Conservation (phyloP, 2,797 vertebrate genomes). For the Anguilla obscura region DNA sequence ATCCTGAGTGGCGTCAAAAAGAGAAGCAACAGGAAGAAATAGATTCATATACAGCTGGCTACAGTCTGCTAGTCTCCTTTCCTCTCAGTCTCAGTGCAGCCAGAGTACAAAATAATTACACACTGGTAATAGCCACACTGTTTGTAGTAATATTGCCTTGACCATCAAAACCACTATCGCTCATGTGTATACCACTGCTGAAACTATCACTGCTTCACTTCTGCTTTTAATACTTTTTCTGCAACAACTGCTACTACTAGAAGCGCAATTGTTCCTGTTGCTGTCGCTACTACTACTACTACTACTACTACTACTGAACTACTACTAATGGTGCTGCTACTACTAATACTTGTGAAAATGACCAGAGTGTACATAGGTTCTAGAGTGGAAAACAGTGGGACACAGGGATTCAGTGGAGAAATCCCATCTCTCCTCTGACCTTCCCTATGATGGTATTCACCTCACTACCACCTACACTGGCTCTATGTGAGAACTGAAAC, state of each 20-base stretch:
- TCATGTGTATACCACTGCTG: neutral
- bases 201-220: neutral
- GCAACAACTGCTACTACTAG: neutral
- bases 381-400: neutral
- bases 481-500: neutral
- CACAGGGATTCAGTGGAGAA: neutral
- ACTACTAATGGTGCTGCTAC: neutral
- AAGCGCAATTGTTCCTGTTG: neutral
- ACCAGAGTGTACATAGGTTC: neutral
- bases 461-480: neutral
- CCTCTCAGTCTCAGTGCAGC: neutral
- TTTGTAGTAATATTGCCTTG: neutral
- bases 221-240: neutral
- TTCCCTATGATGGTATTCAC: neutral
- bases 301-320: neutral
- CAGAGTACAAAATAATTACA: neutral
- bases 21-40: neutral
- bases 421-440: neutral
- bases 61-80: neutral
- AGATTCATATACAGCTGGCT: neutral
- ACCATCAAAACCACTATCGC: neutral
- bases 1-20: neutral
- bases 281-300: neutral
- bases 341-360: neutral
- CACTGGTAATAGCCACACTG: neutral